Conservation (phyloP, 2,797 vertebrate genomes). For the Bufotes viridis region DNA sequence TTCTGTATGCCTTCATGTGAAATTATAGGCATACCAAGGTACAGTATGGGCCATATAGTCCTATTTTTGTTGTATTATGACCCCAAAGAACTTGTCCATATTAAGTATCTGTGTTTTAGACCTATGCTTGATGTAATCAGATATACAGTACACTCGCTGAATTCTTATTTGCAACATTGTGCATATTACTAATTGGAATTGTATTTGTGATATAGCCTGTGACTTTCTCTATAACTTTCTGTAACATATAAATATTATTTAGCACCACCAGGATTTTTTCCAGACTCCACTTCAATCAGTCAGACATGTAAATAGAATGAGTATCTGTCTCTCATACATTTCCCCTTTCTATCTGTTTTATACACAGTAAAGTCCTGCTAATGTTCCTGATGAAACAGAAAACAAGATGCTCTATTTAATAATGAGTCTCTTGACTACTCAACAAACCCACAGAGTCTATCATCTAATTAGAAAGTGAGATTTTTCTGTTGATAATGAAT, state of each 20-base stretch:
- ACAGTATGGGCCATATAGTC: background rate
- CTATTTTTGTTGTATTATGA: background rate
- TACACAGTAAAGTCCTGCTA: background rate
- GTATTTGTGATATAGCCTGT: background rate
- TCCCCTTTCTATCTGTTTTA: background rate
- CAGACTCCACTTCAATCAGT: background rate
- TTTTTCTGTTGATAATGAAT: constrained; percentile 19
- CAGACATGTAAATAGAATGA: background rate
- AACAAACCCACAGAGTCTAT: background rate
- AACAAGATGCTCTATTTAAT: background rate
- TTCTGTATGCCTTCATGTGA: background rate
- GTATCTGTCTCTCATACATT: background rate
- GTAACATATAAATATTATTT: background rate
- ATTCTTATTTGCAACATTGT: background rate
- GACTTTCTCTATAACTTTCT: background rate
- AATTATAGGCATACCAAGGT: background rate
- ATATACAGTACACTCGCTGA: background rate
- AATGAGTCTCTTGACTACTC: background rate
- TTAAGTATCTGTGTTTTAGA: background rate
- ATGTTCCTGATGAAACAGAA: background rate
- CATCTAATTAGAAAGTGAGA: background rate
- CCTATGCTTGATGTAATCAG: background rate
- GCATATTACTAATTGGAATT: background rate
- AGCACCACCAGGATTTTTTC: background rate
- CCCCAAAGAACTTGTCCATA: background rate